A percentile compares a stretch with the other conserved stretches of the same genome.
Evolutionary conservation across 2,888 invertebrate species (phyloP).

Genomic region (Conus canariensis): DNA sequence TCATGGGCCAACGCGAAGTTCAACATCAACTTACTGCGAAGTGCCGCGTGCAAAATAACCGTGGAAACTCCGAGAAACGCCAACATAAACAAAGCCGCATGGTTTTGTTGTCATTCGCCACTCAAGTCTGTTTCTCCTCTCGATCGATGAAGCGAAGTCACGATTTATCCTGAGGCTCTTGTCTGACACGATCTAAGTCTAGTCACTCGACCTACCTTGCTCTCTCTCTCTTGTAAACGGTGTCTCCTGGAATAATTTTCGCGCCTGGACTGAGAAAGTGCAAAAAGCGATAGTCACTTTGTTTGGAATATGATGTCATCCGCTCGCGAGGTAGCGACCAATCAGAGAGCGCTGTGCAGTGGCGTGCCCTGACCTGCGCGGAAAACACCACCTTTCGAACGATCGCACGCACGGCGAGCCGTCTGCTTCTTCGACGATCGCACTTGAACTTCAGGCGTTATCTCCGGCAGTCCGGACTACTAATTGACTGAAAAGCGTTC

Average conservation of each 20-base stretch:
- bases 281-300: constrained; percentile 47
- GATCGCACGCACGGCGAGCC: constrained; percentile 30
- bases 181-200: not conserved
- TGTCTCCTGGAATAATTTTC: constrained; percentile 44
- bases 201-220: constrained; percentile 34
- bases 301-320: constrained; percentile 52
- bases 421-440: not conserved
- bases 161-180: not conserved
- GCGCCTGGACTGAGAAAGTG: constrained; percentile 47
- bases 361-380: constrained; percentile 45
- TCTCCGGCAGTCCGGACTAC: no score
- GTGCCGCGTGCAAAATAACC: constrained; percentile 28
- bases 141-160: not conserved
- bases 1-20: no score
- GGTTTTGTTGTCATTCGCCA: constrained; percentile 36
- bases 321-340: constrained; percentile 41
- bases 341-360: constrained; percentile 36
- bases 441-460: no score
- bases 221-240: constrained; percentile 2
- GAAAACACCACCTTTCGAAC: constrained; percentile 11
- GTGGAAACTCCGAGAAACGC: constrained; percentile 14
- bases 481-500: no score
- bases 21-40: not conserved
- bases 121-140: not conserved
- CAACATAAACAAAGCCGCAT: constrained; percentile 46